Evolutionary conservation across 37 sponge, comb jelly and placozoan genomes (phyloP), one percentile per base, ranked within the genome.

Genomic region (Beroe ovata): DNA sequence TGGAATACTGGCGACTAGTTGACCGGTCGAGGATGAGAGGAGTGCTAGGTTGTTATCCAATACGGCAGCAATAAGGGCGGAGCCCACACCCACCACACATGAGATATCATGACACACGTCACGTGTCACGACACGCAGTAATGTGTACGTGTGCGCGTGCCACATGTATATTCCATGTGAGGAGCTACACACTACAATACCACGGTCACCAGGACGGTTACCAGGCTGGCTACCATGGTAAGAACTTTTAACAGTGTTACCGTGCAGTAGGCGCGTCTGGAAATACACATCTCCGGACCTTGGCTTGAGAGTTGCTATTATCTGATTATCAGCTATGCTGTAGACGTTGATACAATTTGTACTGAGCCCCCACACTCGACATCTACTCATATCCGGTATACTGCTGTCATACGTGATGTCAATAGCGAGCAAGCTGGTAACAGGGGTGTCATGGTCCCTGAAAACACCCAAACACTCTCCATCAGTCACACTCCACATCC

Each of bases 141-240:
- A 36, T n/a, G 41, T 41, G 84, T 77, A 77, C 42, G 42, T 42
- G 28, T 22, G 20, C 4, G 47, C 84, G 1, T 77, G 28, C 84
- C 84, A 77, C 54, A 77, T 77, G 54, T 77, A 77, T 0, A 77
- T 35, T 23, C 84, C 84, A 33, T 66, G 69, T 4, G 69, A 66
- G 14, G 84, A 77, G 1, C 84, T 36, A 40, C 84, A 42, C 23
- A 39, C 84, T 25, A 77, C 41, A 0, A 39, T 54, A 26, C 22
- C 21, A 35, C 4, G 8, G 8, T 71, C 8, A 21, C 29, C 8
- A 20, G 29, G 21, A 30, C 36, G 8, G 19, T 16, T 62, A n/a
- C n/a, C n/a, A n/a, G n/a, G n/a, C 11, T 58, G 59, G 63, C 4
- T 62, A 62, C 63, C 63, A 62, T 62, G 63, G 63, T 62, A 28